phyloP scores from a whole-genome alignment of 2,888 invertebrate species.

The Eudiplozoon nipponicum region DNA sequence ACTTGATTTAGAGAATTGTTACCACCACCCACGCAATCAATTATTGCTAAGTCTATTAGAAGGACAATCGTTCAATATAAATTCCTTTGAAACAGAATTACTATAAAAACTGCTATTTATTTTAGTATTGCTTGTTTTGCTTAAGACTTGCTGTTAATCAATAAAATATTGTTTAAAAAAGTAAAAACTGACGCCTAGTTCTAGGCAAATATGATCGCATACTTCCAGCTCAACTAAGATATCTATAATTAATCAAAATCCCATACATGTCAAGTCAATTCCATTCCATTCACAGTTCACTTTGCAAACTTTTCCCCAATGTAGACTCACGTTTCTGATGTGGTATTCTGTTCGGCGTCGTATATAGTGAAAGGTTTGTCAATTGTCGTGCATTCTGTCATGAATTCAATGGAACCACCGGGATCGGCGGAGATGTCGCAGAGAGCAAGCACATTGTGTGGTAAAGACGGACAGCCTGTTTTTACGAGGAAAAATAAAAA shows the following conservation, averaged over 20 bases:
- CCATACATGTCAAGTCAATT: constrained; percentile 51
- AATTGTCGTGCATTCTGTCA: constrained; percentile 96
- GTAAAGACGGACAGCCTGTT: constrained; percentile 23
- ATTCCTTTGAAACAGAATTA: no score
- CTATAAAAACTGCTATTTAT: no score
- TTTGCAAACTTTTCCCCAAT: no score
- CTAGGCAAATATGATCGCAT: not conserved
- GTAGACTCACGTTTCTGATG: constrained; percentile 49
- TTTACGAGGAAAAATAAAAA: constrained; percentile 3
- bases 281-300: constrained; percentile 7
- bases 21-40: no score
- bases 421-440: constrained; percentile 98
- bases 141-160: constrained; percentile 22
- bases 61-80: no score
- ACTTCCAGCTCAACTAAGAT: not conserved
- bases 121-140: no score
- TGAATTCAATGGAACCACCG: constrained; percentile 85
- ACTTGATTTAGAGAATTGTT: no score
- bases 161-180: no score
- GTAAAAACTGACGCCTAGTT: no score
- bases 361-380: constrained; percentile 97
- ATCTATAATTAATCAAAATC: constrained; percentile 31
- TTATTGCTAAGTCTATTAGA: no score
- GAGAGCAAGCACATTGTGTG: constrained; percentile 39
- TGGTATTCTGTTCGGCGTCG: constrained; percentile 83